Evolutionary conservation across 2,113 vertebrate species (phyloP).

Genomic region (Cacatua alba): DNA sequence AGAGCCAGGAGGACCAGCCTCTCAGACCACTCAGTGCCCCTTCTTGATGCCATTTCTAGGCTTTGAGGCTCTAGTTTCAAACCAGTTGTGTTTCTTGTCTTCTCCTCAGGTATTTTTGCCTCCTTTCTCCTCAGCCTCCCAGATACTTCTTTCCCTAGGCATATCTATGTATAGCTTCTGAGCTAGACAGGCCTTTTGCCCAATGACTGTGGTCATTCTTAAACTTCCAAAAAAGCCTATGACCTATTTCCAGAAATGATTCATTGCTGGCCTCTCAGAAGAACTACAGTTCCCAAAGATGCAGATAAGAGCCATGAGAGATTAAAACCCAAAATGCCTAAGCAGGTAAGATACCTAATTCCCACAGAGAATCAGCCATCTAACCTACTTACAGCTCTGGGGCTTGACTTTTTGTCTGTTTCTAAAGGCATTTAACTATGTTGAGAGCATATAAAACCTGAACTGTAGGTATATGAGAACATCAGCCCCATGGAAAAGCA

Average conservation of each 20-base stretch:
- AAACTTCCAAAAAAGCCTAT: neutral
- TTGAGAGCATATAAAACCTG: neutral
- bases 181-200: neutral
- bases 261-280: conserved; percentile 15
- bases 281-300: neutral
- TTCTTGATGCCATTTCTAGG: neutral
- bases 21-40: neutral
- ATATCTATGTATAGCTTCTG: neutral
- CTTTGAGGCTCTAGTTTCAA: neutral
- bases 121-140: neutral
- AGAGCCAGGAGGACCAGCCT: neutral
- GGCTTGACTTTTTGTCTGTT: neutral
- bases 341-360: conserved; percentile 1
- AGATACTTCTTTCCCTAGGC: neutral
- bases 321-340: neutral
- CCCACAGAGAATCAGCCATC: neutral
- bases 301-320: conserved; percentile 18
- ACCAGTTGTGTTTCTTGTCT: neutral
- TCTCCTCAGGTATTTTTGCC: neutral
- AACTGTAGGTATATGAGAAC: neutral
- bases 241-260: conserved; percentile 42
- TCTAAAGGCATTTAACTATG: neutral
- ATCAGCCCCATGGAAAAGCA: neutral
- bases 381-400: neutral
- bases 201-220: conserved; percentile 23